Evolutionary conservation across 37 sponge, comb jelly and placozoan genomes (phyloP), one percentile per base, ranked within the genome.

Genomic region (Oopsacas minuta): DNA sequence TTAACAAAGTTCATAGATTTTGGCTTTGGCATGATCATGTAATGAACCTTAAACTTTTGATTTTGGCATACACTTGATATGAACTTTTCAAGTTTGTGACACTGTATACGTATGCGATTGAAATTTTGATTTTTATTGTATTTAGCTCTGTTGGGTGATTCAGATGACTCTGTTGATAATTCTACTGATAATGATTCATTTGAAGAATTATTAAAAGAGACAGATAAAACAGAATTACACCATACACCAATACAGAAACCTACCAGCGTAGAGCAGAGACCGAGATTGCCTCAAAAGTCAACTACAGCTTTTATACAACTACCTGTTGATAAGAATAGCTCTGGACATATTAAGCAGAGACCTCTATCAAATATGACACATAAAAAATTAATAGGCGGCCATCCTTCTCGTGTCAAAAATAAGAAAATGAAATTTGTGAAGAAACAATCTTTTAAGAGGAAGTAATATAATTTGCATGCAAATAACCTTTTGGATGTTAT

Each of bases 91-190:
- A n/a, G n/a, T n/a, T n/a, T n/a, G n/a, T n/a, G n/a, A n/a, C n/a
- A n/a, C n/a, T n/a, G n/a, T n/a, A n/a, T n/a, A n/a, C n/a, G n/a
- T n/a, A n/a, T n/a, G n/a, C n/a, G n/a, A n/a, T 17, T 46, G 51
- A 46, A 46, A 46, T 46, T 22, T n/a, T n/a, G n/a, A n/a, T n/a
- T n/a, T n/a, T 42, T 42, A 42, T 17, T 42, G 15, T 42, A 42
- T 15, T 17, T 61, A 61, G 75, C 22, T 10, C 75, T 61, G 20
- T 61, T 61, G 30, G 75, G 75, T 3, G 75, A 61, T 32, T 61
- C 75, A 61, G 75, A 61, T 61, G 75, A 61, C 28, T 61, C 75
- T 61, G 28, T 61, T 61, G 75, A 61, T n/a, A 61, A 61, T 61
- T 61, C 75, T 10, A 61, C 75, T 3, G 75, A 61, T 5, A 61